Evolutionary conservation across 35 echinoderm and acorn worm genomes (phyloP).

Genomic region (Lytechinus pictus): DNA sequence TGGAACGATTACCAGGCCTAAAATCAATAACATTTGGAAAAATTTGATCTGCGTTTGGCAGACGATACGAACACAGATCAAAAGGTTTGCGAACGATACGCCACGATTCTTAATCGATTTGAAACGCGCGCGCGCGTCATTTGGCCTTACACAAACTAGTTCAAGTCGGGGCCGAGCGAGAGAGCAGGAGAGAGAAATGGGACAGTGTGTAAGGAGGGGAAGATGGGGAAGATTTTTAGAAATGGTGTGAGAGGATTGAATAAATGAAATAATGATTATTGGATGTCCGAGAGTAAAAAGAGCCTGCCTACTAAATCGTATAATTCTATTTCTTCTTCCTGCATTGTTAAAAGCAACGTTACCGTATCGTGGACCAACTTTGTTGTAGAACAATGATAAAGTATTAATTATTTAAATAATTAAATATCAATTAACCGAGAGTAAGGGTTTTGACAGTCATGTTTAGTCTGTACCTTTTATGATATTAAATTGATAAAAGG

Average conservation of each 20-base stretch:
- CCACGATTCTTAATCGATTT: slow-evolving; percentile 34
- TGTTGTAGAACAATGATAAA: too few relatives aligned
- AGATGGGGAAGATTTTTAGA: too few relatives aligned
- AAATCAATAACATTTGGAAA: slow-evolving; percentile 43
- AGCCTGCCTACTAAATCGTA: background rate
- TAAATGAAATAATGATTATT: background rate
- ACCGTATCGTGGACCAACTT: too few relatives aligned
- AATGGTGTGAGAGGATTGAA: background rate
- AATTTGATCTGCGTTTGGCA: slow-evolving; percentile 4
- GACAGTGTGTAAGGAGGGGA: background rate
- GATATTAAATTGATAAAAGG: too few relatives aligned
- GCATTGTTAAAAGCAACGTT: too few relatives aligned
- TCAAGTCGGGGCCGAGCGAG: background rate
- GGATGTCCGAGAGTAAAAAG: background rate
- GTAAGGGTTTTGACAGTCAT: background rate
- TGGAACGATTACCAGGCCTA: slow-evolving; percentile 24
- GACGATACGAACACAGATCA: slow-evolving; percentile 18
- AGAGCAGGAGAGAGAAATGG: background rate
- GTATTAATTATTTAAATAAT: too few relatives aligned
- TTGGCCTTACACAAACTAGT: slow-evolving; percentile 26
- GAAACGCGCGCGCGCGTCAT: slow-evolving; percentile 42
- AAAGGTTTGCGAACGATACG: slow-evolving; percentile 31
- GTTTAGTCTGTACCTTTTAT: background rate
- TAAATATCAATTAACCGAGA: background rate
- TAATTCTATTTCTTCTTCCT: background rate